Evolutionary conservation across 30 jellyfish, hydroid and myxozoan genomes (phyloP).

Genomic region (Cassiopea andromeda): DNA sequence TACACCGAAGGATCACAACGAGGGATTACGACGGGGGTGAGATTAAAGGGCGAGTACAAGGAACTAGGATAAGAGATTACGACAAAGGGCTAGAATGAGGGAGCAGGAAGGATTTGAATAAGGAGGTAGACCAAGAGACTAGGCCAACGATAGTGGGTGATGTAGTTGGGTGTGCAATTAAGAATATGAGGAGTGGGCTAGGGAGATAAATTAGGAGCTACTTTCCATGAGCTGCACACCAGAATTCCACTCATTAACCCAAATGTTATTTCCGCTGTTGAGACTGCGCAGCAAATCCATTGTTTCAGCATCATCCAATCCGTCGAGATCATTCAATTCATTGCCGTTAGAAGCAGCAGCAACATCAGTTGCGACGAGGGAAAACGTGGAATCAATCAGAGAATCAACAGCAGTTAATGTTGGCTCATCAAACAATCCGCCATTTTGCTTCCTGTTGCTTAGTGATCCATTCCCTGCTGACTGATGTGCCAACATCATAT

Average conservation of each 20-base stretch:
- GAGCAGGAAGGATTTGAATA: too few relatives aligned
- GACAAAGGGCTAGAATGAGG: too few relatives aligned
- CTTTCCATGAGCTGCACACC: constrained; percentile 43
- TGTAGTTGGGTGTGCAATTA: too few relatives aligned
- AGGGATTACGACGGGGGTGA: too few relatives aligned
- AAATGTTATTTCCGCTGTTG: constrained; percentile 65
- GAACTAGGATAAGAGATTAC: too few relatives aligned
- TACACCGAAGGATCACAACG: too few relatives aligned
- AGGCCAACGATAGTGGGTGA: too few relatives aligned
- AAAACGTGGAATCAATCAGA: constrained; percentile 37
- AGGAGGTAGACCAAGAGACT: too few relatives aligned
- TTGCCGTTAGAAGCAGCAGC: constrained; percentile 70
- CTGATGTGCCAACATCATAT: constrained; percentile 4
- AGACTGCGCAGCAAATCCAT: constrained; percentile 57
- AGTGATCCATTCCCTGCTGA: neutral
- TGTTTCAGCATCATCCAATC: constrained; percentile 62
- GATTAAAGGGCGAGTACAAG: too few relatives aligned
- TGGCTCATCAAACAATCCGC: constrained; percentile 15
- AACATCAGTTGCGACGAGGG: constrained; percentile 30
- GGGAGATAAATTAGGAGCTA: neutral
- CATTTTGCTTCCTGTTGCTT: constrained; percentile 6
- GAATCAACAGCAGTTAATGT: constrained; percentile 40
- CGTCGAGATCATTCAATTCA: constrained; percentile 58
- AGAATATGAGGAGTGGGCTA: too few relatives aligned
- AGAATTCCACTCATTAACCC: constrained; percentile 62